A percentile compares a stretch with the other conserved stretches of the same genome.
Evolutionary conservation across 2,888 invertebrate species (phyloP).

Genomic region (Lydus trimaculatus): DNA sequence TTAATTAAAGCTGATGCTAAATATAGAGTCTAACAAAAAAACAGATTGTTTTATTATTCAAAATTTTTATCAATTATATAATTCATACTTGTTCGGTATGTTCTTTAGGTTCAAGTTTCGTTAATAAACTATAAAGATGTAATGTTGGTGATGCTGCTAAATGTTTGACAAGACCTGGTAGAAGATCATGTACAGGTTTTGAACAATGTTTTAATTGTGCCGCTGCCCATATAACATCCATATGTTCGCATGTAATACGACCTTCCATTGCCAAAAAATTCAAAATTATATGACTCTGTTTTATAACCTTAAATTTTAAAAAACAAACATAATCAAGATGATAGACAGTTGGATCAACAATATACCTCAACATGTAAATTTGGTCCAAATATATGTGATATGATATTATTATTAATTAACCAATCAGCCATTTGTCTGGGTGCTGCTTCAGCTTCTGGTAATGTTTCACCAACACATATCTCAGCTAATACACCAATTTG

Average conservation of each 20-base stretch:
- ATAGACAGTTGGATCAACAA: neutral
- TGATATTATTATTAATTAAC: conserved; percentile 88
- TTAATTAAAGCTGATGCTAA: conserved; percentile 90
- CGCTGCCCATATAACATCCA: conserved; percentile 94
- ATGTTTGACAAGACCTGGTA: conserved; percentile 90
- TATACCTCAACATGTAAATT: conserved; percentile 92
- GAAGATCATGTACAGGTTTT: conserved; percentile 89
- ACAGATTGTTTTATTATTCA: neutral
- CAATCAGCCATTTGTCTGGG: conserved; percentile 87
- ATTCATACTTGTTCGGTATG: conserved; percentile 84
- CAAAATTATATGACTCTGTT: conserved; percentile 92
- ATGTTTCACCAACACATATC: conserved; percentile 86
- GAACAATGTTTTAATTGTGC: conserved; percentile 95
- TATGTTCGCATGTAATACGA: conserved; percentile 86
- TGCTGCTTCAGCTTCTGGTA: conserved; percentile 84
- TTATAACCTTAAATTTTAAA: conserved; percentile 72
- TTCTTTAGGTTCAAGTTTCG: conserved; percentile 86
- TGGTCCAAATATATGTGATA: conserved; percentile 95
- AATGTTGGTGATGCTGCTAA: conserved; percentile 87
- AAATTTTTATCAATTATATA: neutral
- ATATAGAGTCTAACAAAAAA: conserved; percentile 75
- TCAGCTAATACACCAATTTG: conserved; percentile 93
- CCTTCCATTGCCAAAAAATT: conserved; percentile 94
- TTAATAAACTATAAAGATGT: conserved; percentile 87
- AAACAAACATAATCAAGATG: conserved; percentile 13